Conservation (phyloP, 2,888 invertebrate species). For the Nasonia oneida region DNA sequence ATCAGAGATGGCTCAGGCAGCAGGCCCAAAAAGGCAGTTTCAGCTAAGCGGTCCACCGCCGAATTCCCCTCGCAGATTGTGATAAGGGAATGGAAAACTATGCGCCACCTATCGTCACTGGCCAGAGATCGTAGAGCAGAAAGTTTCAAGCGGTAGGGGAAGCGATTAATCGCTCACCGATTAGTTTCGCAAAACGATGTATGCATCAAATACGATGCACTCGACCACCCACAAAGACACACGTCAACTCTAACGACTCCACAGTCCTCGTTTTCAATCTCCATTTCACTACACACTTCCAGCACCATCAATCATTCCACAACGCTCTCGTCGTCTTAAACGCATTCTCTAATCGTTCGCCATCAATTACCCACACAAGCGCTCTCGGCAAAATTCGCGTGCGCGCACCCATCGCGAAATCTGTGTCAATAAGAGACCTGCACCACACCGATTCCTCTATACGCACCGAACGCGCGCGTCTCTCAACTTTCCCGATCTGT, state of each 20-base stretch:
- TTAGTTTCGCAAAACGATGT: too few species aligned
- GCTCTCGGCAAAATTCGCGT: neutral
- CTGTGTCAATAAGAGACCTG: slow-evolving; percentile 35
- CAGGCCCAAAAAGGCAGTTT: neutral
- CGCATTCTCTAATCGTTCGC: neutral
- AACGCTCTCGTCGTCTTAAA: neutral
- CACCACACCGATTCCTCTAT: neutral
- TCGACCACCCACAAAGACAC: neutral
- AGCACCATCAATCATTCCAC: neutral
- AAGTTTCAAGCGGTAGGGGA: too few species aligned
- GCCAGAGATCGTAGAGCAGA: too few species aligned
- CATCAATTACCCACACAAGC: neutral
- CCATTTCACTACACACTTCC: neutral
- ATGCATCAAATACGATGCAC: neutral
- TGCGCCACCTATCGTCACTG: too few species aligned
- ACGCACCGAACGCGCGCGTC: neutral
- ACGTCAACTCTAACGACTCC: neutral
- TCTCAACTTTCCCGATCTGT: slow-evolving; percentile 56
- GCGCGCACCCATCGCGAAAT: slow-evolving; percentile 37
- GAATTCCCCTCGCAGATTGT: too few species aligned
- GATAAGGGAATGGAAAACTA: too few species aligned
- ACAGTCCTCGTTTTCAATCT: neutral
- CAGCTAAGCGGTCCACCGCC: neutral
- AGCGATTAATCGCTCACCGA: too few species aligned
- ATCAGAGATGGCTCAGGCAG: too few species aligned